Evolutionary conservation across 1,140 invertebrate genomes (phyloP), one percentile per base, ranked within the genome.

Genomic region (Planococcus citri): DNA sequence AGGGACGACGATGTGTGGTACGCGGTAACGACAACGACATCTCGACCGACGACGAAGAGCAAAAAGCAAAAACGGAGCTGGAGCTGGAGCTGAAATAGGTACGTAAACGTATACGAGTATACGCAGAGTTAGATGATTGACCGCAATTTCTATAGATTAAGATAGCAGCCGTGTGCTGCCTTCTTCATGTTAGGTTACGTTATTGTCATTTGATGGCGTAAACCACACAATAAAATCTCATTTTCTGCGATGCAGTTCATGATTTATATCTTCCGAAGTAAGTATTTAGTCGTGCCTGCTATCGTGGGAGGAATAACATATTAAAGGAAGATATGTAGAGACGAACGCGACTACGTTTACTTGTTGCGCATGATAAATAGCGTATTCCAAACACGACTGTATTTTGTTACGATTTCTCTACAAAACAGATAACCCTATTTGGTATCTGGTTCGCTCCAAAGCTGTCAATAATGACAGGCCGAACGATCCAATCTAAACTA

Each of bases 371-470:
- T 64, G 60, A 64, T 64, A 64, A 64, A 64, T 64, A 64, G 60
- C 41, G 60, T 64, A 64, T 64, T 64, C 60, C 22, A 25, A 24
- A 27, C 25, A 64, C 60, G 21, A 27, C 20, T 20, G 60, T 20
- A 64, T 64, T 64, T 64, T 64, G 60, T 64, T 64, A 64, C 60
- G 60, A 64, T 64, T 64, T 64, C 60, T 64, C 60, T 64, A 64
- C 21, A 64, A 64, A 24, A 64, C 21, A 27, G 60, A 64, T 64
- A 64, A 64, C 60, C 60, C 60, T 64, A 64, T 64, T 64, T 64
- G 60, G 60, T 27, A 64, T 64, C 60, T 64, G 60, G 60, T 64
- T 27, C 25, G 60, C 60, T 64, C 60, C 60, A 64, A 64, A 64
- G 60, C 60, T 27, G 60, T 64, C 60, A 64, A 64, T 64, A 64